phyloP scores from a whole-genome alignment of 1,140 invertebrate species.

The Drosophila mojavensis region DNA sequence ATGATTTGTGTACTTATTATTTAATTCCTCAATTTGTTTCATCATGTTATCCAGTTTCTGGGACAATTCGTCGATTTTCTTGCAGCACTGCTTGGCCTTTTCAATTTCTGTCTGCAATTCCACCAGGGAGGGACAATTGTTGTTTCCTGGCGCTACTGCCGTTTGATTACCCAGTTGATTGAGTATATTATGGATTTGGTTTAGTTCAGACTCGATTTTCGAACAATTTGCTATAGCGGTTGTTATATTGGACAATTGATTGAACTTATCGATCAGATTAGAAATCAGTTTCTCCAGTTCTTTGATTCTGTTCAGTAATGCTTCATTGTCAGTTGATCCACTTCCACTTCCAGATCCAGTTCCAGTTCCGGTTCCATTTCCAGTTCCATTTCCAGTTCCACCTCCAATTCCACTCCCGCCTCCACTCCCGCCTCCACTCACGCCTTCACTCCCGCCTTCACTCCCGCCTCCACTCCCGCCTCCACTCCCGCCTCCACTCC shows the following conservation, averaged over 20 bases:
- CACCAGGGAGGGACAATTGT: background rate
- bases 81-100: constrained; percentile 13
- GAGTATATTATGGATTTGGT: background rate
- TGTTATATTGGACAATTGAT: no score
- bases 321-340: no score
- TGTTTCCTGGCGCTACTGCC: background rate
- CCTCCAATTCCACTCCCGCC: no score
- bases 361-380: background rate
- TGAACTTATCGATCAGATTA: background rate
- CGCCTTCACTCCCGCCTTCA: no score
- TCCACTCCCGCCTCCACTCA: no score
- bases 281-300: background rate
- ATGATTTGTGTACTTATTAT: constrained; percentile 2
- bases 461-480: no score
- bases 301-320: no score
- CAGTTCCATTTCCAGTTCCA: background rate
- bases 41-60: background rate
- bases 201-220: background rate
- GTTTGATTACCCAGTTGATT: background rate
- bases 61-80: constrained; percentile 17
- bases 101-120: constrained; percentile 3
- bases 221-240: no score
- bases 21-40: background rate
- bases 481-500: no score
- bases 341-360: no score